Conservation (phyloP, 2,888 invertebrate species). For the Sclerodermus sp. region DNA sequence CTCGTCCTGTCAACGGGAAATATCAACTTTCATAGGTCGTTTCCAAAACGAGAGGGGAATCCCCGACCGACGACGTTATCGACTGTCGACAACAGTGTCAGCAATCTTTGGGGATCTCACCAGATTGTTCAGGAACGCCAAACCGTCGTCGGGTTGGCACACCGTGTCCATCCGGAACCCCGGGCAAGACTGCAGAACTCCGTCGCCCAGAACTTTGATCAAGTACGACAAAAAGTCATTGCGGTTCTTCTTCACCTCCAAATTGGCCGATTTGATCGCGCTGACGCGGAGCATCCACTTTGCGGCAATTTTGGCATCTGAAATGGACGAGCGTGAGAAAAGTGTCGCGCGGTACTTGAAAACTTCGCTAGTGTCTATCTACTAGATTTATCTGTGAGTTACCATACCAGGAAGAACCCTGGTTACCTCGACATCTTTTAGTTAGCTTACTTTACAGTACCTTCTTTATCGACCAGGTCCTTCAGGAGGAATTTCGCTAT, state of each 20-base stretch:
- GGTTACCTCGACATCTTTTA: too few relatives aligned
- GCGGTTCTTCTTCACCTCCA: constrained; percentile 60
- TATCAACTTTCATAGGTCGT: too few relatives aligned
- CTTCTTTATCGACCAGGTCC: constrained; percentile 54
- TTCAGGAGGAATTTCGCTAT: constrained; percentile 57
- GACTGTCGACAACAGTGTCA: too few relatives aligned
- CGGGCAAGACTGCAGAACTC: constrained; percentile 19
- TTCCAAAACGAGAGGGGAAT: too few relatives aligned
- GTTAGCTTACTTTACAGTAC: too few relatives aligned
- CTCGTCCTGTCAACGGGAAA: too few relatives aligned
- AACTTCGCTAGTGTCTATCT: too few relatives aligned
- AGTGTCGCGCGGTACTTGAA: too few relatives aligned
- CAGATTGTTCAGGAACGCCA: constrained; percentile 23
- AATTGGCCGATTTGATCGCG: constrained; percentile 55
- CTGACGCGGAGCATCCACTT: constrained; percentile 59
- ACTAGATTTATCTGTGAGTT: too few relatives aligned
- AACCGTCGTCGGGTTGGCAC: constrained; percentile 26
- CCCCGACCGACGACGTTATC: too few relatives aligned
- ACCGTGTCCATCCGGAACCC: constrained; percentile 18
- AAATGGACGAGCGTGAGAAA: not conserved
- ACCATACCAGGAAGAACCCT: too few relatives aligned
- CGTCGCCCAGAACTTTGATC: constrained; percentile 26
- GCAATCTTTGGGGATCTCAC: too few relatives aligned
- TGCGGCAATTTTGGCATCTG: constrained; percentile 31
- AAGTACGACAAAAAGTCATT: constrained; percentile 62